phyloP scores from a whole-genome alignment of 1,140 invertebrate species.

The Listronotus oregonensis region DNA sequence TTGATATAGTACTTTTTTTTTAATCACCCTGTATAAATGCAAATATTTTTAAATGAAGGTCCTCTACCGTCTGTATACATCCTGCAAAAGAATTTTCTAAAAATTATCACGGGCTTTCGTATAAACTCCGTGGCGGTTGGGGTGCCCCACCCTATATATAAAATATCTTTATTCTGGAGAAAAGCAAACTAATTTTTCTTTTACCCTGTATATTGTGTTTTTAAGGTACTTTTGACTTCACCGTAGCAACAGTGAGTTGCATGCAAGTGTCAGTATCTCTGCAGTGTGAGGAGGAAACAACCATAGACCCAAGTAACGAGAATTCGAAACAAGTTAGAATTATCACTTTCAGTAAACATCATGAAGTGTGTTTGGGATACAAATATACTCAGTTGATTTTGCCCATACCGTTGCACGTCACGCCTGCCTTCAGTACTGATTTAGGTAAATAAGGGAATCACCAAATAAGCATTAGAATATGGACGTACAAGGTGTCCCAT shows the following conservation, averaged over 20 bases:
- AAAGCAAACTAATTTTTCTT: not conserved
- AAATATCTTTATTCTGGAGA: too few relatives aligned
- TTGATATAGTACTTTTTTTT: too few relatives aligned
- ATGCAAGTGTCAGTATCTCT: constrained; percentile 88
- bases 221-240: constrained; percentile 89
- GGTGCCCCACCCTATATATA: too few relatives aligned
- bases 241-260: constrained; percentile 87
- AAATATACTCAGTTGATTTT: constrained; percentile 88
- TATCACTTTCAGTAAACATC: constrained; percentile 79
- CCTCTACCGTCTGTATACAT: too few relatives aligned
- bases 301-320: constrained; percentile 56
- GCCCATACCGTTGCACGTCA: constrained; percentile 91
- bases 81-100: too few relatives aligned
- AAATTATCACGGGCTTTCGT: too few relatives aligned
- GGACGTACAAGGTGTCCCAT: too few relatives aligned
- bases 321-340: constrained; percentile 57
- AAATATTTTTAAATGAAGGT: too few relatives aligned
- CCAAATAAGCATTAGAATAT: too few relatives aligned
- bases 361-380: constrained; percentile 89
- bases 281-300: constrained; percentile 86
- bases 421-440: constrained; percentile 89
- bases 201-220: not conserved
- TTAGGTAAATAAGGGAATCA: constrained; percentile 62
- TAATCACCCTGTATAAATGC: too few relatives aligned
- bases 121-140: too few relatives aligned